These are phyloP conservation scores for Casuarius casuarius DNA, from an alignment of 2,113 vertebrate genomes.

Conservation along the genomic window DNA sequence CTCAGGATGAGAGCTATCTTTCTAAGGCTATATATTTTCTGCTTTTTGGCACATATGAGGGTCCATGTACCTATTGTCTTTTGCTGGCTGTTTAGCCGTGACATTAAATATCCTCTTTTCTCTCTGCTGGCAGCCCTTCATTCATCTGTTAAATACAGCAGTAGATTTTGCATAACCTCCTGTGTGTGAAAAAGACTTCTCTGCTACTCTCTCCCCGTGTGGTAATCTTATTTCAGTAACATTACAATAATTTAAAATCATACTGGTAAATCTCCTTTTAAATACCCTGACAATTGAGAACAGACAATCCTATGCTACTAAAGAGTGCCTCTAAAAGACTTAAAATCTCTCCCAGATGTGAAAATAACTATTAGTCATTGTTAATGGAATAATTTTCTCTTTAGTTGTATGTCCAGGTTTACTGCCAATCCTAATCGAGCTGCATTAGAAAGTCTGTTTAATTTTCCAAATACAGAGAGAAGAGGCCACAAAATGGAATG, in stretches of 20 bases:
- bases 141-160: background rate
- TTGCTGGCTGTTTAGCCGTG: slow-evolving; percentile 5
- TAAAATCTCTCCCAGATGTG: background rate
- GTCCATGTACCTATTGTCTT: background rate
- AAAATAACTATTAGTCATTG: background rate
- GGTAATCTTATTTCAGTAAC: slow-evolving; percentile 30
- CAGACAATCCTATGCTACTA: background rate
- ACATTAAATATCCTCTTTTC: slow-evolving; percentile 29
- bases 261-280: slow-evolving; percentile 27
- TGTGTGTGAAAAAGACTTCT: background rate
- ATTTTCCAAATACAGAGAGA: slow-evolving; percentile 11
- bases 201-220: background rate
- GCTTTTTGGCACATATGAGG: background rate
- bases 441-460: slow-evolving; percentile 11
- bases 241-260: slow-evolving; percentile 34
- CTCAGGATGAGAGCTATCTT: background rate
- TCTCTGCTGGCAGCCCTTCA: slow-evolving; percentile 16
- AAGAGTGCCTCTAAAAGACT: background rate
- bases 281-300: slow-evolving; percentile 19
- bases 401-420: background rate
- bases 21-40: background rate
- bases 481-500: slow-evolving; percentile 33
- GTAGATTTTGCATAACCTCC: background rate
- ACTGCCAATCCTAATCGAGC: background rate
- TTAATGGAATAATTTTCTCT: background rate